Conservation (phyloP, 2,888 invertebrate genomes). For the Sarcophaga caerulescens region DNA sequence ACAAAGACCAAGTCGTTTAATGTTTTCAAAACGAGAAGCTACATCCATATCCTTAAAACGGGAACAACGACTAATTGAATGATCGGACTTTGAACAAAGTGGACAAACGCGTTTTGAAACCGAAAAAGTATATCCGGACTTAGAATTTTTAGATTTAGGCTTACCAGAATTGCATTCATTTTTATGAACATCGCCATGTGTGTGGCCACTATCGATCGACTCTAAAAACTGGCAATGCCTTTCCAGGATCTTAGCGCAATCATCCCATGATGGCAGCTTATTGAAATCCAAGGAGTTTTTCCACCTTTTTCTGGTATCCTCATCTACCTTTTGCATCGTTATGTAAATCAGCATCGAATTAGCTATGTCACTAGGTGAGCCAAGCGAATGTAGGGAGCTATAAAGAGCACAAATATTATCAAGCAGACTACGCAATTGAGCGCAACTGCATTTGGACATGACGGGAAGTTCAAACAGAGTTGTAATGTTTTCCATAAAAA, state of each 20-base stretch:
- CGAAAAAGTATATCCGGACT: slow-evolving; percentile 4
- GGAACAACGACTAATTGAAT: slow-evolving; percentile 15
- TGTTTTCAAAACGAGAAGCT: slow-evolving; percentile 21
- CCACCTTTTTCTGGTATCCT: slow-evolving; percentile 48
- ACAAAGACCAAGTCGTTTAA: slow-evolving; percentile 23
- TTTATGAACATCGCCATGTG: background rate
- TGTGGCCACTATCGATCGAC: slow-evolving; percentile 4
- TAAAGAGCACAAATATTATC: slow-evolving; percentile 48
- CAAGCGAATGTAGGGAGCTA: slow-evolving; percentile 33
- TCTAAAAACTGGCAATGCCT: slow-evolving; percentile 48
- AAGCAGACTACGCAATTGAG: slow-evolving; percentile 35
- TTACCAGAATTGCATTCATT: background rate
- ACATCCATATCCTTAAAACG: slow-evolving; percentile 34
- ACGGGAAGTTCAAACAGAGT: slow-evolving; percentile 40
- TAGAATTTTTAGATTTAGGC: background rate
- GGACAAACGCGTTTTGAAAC: slow-evolving; percentile 21
- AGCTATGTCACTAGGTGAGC: slow-evolving; percentile 42
- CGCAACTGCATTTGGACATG: slow-evolving; percentile 10
- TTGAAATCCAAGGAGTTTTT: slow-evolving; percentile 56
- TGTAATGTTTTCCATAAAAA: slow-evolving; percentile 49
- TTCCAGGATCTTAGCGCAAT: slow-evolving; percentile 47
- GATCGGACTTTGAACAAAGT: slow-evolving; percentile 20
- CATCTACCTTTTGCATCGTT: slow-evolving; percentile 48
- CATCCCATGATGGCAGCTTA: slow-evolving; percentile 53
- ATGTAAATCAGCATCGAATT: slow-evolving; percentile 21